A percentile compares a stretch with the other conserved stretches of the same genome.
Evolutionary conservation across 2,113 vertebrate genomes (phyloP).

Genomic region (Thryonomys swinderianus): DNA sequence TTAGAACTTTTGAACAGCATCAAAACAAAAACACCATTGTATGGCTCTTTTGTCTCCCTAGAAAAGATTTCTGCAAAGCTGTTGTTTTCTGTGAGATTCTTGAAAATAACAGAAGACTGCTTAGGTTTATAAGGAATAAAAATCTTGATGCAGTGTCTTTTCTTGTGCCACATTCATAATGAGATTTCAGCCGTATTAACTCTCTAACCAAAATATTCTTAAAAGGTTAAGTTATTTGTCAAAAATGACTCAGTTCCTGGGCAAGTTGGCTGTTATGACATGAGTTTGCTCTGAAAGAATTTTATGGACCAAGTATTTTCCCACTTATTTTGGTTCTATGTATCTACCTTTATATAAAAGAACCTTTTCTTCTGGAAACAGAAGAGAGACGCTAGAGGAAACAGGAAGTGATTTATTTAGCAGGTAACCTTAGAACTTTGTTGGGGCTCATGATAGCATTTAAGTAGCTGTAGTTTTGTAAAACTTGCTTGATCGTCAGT

Average conservation of each 20-base stretch:
- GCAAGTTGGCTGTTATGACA: neutral
- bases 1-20: neutral
- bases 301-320: neutral
- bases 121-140: neutral
- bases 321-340: neutral
- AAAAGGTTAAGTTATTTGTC: neutral
- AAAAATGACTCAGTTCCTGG: neutral
- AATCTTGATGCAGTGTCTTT: neutral
- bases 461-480: neutral
- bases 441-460: neutral
- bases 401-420: conserved; percentile 21
- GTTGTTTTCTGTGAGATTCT: neutral
- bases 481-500: neutral
- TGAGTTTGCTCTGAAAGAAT: neutral
- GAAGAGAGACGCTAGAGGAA: neutral
- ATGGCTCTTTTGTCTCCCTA: neutral
- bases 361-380: neutral
- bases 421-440: conserved; percentile 11
- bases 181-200: neutral
- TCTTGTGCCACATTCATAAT: neutral
- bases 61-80: conserved; percentile 21
- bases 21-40: neutral
- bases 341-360: conserved; percentile 37
- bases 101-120: neutral
- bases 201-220: neutral